Base-by-base conservation (phyloP, 2,113 vertebrate species). In the Nothobranchius kuhntae region DNA sequence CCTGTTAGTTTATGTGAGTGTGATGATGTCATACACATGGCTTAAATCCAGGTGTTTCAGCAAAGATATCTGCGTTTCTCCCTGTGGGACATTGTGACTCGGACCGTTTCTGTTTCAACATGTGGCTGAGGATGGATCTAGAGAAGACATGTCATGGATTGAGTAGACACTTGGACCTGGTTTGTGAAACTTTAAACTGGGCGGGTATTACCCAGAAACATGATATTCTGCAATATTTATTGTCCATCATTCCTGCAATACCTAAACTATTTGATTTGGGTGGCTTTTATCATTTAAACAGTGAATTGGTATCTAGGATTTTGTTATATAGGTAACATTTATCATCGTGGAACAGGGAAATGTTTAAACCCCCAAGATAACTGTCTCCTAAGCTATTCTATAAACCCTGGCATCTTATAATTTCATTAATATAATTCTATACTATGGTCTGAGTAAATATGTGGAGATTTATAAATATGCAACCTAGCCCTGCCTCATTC, bases 31-130 rank as follows among this genome's bases (percentile, higher is more conserved):
- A 84, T 66, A 54, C 50, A 62, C 57, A 36, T 78, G 77, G 77
- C 75, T 73, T 2, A 14, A 44, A 46, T 74, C 87, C 85, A 86
- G 85, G 84, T 89, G 85, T 84, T 74, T 75, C 51, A 64, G 53
- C 62, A 55, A 48, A 56, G 13, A 86, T 68, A 51, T 73, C 17
- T 38, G 65, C 46, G 69, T 56, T 60, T 65, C 38, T 54, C 50
- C 26, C 17, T 66, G 55, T 58, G 61, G 47, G 73, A 50, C 66
- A 48, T 63, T 61, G 65, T 81, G 73, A 50, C 47, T 77, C 48
- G 61, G 46, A 14, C 54, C 50, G n/a, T 73, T 42, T 71, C 48
- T 3, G 30, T 56, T 30, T 42, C 35, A 7, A 21, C 14, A 44
- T 26, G 54, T 65, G 65, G 14, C 24, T 46, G 42, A 38, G 69